phyloP scores from a whole-genome alignment of 1,140 invertebrate species.

The Ceratosolen fusciceps region DNA sequence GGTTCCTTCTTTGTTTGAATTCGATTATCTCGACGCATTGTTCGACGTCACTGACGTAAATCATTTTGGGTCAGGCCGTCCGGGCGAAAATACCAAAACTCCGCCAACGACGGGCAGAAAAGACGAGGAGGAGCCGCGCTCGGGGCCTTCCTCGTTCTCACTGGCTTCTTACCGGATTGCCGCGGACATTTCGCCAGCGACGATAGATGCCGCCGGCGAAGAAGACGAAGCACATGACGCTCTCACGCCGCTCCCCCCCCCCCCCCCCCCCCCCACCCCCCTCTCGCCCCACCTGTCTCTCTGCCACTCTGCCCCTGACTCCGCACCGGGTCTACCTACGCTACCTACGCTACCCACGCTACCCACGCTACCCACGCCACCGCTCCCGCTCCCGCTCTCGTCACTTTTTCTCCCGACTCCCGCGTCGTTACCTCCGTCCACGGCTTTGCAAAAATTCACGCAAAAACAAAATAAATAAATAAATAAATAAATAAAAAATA shows the following conservation, averaged over 20 bases:
- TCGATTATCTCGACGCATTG: constrained; percentile 48
- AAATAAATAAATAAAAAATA: no score
- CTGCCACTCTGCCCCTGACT: constrained; percentile 50
- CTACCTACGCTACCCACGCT: neutral
- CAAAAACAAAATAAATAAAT: no score
- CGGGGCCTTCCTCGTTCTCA: constrained; percentile 15
- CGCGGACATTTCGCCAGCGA: constrained; percentile 29
- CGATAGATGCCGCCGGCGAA: constrained; percentile 40
- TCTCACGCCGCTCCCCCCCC: constrained; percentile 32
- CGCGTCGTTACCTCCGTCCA: neutral
- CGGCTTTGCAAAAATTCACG: neutral
- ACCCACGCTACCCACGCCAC: neutral
- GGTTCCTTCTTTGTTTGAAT: constrained; percentile 48
- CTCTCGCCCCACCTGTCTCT: constrained; percentile 40
- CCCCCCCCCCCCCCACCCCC: neutral
- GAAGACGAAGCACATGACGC: constrained; percentile 36
- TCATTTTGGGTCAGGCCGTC: constrained; percentile 45
- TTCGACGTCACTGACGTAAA: constrained; percentile 48
- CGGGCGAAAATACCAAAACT: constrained; percentile 47
- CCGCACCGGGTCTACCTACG: constrained; percentile 37
- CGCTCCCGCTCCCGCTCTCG: neutral
- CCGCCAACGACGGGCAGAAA: neutral
- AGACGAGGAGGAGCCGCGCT: constrained; percentile 20
- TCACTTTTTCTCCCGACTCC: neutral
- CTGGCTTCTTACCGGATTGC: neutral